A percentile compares a stretch with the other conserved stretches of the same genome.
Evolutionary conservation across 2,797 vertebrate genomes (phyloP).

Genomic region (Sebastes diaconus): DNA sequence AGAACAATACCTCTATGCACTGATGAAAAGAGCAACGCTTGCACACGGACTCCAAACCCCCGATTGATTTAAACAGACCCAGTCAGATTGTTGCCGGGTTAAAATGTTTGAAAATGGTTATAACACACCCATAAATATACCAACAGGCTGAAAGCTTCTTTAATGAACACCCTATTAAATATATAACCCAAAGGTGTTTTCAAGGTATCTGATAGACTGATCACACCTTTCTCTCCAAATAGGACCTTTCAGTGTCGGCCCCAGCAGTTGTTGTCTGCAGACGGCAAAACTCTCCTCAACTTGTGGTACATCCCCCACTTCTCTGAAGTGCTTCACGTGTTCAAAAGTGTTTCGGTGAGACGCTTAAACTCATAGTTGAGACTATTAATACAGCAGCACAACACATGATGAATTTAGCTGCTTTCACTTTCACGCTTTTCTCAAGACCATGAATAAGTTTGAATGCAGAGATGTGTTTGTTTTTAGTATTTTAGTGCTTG

Average conservation of each 20-base stretch:
- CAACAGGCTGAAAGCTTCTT: background rate
- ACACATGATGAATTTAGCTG: background rate
- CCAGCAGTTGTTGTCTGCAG: constrained; percentile 72
- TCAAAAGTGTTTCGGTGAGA: constrained; percentile 79
- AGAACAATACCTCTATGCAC: background rate
- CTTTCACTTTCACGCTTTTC: background rate
- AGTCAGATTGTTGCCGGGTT: background rate
- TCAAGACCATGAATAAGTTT: background rate
- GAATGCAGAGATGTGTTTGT: background rate
- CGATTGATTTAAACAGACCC: background rate
- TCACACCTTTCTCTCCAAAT: background rate
- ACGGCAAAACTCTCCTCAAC: constrained; percentile 78
- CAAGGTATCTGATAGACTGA: background rate
- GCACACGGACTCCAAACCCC: background rate
- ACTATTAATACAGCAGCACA: background rate
- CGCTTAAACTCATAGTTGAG: background rate
- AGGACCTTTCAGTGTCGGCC: constrained; percentile 52
- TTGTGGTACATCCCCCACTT: constrained; percentile 82
- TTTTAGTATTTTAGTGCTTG: background rate
- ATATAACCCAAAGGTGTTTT: background rate
- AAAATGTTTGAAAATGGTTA: background rate
- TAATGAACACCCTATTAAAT: background rate
- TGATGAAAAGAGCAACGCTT: background rate
- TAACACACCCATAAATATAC: background rate
- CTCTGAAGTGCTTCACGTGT: constrained; percentile 78